Conservation (phyloP, 2,888 invertebrate genomes). For the Tethea ocularis region DNA sequence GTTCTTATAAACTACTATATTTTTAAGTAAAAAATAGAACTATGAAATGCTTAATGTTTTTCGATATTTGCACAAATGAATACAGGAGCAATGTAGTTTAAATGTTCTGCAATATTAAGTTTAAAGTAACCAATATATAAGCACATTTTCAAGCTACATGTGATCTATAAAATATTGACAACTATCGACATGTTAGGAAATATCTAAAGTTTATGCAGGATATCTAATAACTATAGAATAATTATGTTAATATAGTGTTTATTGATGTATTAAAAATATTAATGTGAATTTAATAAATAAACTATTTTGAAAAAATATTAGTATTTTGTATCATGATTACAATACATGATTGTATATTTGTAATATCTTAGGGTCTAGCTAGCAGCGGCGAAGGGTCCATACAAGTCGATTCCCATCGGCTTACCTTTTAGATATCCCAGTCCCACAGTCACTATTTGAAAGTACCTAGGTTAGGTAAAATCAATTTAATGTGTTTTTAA, state of each 20-base stretch:
- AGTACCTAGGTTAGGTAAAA: no score
- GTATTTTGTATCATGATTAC: constrained; percentile 4
- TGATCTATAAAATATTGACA: constrained; percentile 11
- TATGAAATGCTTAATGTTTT: not conserved
- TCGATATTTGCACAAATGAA: not conserved
- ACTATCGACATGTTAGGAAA: constrained; percentile 30
- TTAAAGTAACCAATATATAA: not conserved
- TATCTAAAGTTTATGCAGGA: constrained; percentile 35
- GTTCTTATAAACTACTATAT: constrained; percentile 28
- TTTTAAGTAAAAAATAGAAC: not conserved
- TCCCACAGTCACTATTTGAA: no score
- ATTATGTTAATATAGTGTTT: constrained; percentile 30
- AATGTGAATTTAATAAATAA: constrained; percentile 52
- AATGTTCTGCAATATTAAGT: not conserved
- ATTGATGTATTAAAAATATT: constrained; percentile 26
- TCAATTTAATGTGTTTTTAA: no score
- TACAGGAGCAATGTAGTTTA: not conserved
- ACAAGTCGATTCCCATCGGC: no score
- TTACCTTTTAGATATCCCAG: no score
- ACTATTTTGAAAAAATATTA: constrained; percentile 33
- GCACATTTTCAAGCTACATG: not conserved
- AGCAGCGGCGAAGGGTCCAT: no score
- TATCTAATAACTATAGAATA: constrained; percentile 35
- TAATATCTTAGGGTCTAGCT: no score
- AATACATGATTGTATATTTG: constrained; percentile 4